Evolutionary conservation across 2,888 invertebrate genomes (phyloP).

Genomic region (Heliconius cydno): DNA sequence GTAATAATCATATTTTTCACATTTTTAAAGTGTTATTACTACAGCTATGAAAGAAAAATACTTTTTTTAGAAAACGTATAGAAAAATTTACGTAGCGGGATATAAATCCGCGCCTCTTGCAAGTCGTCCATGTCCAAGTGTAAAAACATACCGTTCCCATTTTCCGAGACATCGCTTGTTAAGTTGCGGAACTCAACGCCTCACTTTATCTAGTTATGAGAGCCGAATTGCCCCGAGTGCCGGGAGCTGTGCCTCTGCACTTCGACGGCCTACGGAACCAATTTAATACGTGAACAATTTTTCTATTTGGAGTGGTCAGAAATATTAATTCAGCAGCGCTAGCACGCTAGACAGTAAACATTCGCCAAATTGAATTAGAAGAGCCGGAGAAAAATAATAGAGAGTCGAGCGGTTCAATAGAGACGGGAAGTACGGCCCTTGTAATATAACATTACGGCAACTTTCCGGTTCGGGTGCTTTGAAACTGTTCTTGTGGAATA

Average conservation of each 20-base stretch:
- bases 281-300: background rate
- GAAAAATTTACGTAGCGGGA: no score
- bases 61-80: no score
- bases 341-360: constrained; percentile 40
- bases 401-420: constrained; percentile 36
- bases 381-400: constrained; percentile 59
- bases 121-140: background rate
- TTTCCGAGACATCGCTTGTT: no score
- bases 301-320: background rate
- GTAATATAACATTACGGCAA: constrained; percentile 9
- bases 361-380: constrained; percentile 65
- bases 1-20: no score
- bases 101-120: no score
- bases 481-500: background rate
- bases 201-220: no score
- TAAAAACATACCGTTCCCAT: background rate
- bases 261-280: no score
- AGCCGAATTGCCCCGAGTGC: no score
- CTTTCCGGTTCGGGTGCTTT: background rate
- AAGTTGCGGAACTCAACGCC: no score
- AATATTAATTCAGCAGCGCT: constrained; percentile 25
- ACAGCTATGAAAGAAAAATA: no score
- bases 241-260: no score
- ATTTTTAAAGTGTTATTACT: no score
- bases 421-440: constrained; percentile 1